Evolutionary conservation across 2,888 invertebrate genomes (phyloP), one percentile per base, ranked within the genome.

Genomic region (Athalia cordata): DNA sequence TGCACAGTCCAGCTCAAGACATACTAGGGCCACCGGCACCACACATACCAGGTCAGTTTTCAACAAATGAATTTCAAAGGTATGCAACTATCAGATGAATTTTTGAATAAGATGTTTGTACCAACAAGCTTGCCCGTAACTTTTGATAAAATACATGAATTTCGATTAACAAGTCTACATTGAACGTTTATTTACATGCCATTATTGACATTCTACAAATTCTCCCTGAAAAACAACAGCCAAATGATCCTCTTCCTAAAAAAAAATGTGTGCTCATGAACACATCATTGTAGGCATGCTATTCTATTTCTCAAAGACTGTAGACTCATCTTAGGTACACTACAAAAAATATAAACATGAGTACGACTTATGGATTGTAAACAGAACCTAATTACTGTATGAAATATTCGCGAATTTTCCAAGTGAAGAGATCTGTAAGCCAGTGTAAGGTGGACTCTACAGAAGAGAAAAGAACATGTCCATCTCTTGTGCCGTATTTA

Each of bases 1-100:
- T 99, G 77, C 97, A 98, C 89, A 98, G 98, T 70, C 98, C 98
- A 0, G 93, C 92, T 82, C 92, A 85, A 85, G 94, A 94, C 87
- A 92, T 93, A 78, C 92, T 93, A 66, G 93, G 93, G 68, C 92
- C 93, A 84, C 92, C 95, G 11, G 91, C 95, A 29, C 94, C 95
- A 84, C 93, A 94, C 83, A 93, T 95, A 66, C 90, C 91, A 86
- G 94, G 95, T 61, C 95, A 94, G 87, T 97, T 96, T 90, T 94
- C 95, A 15, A 96, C 96, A 5, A 93, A 96, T 43, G 95, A 95
- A 83, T 96, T 96, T 89, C 95, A 95, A 88, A 95, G 96, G 89
- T 96, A 93, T 91, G 93, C 95, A 77, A 96, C 95, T 74, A 95
- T 97, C 84, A 93, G 97, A 91, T 97, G 92, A 92, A 83, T 50